Conservation (phyloP, 2,888 invertebrate genomes). For the Scaptodrosophila latifasciaeformis region DNA sequence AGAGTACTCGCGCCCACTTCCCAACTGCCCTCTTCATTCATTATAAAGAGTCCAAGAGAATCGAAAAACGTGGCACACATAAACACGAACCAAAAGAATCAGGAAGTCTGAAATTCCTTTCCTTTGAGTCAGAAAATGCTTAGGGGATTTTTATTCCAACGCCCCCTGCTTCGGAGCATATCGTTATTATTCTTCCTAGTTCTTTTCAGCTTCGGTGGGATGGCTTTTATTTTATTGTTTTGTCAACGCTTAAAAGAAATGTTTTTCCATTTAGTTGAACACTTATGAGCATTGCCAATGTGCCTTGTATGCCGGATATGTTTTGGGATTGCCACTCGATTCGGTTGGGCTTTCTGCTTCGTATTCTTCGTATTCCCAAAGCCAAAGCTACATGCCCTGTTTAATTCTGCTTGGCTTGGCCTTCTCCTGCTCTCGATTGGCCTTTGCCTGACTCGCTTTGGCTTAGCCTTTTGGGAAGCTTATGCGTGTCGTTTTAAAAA, state of each 20-base stretch:
- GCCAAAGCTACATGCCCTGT: too few relatives aligned
- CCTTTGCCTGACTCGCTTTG: too few relatives aligned
- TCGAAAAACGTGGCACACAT: slow-evolving; percentile 34
- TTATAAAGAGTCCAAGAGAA: slow-evolving; percentile 34
- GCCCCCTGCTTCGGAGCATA: not conserved
- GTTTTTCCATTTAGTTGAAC: slow-evolving; percentile 68
- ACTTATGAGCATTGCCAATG: slow-evolving; percentile 66
- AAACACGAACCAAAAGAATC: too few relatives aligned
- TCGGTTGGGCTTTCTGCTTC: too few relatives aligned
- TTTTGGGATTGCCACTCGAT: slow-evolving; percentile 34
- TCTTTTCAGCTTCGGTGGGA: not conserved
- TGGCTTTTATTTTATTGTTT: slow-evolving; percentile 63
- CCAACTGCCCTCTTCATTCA: slow-evolving; percentile 58
- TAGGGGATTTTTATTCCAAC: too few relatives aligned
- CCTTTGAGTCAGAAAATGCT: too few relatives aligned
- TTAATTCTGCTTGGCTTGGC: not conserved
- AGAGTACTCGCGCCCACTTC: too few relatives aligned
- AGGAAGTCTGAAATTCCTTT: too few relatives aligned
- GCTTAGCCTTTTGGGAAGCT: too few relatives aligned
- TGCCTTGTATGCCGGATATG: slow-evolving; percentile 42
- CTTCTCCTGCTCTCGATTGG: too few relatives aligned
- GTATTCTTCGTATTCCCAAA: too few relatives aligned
- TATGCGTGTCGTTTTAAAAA: slow-evolving; percentile 35
- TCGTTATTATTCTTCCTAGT: not conserved
- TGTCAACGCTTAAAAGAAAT: slow-evolving; percentile 67